Evolutionary conservation across 2,797 vertebrate species (phyloP).

Genomic region (Acridotheres tristis): DNA sequence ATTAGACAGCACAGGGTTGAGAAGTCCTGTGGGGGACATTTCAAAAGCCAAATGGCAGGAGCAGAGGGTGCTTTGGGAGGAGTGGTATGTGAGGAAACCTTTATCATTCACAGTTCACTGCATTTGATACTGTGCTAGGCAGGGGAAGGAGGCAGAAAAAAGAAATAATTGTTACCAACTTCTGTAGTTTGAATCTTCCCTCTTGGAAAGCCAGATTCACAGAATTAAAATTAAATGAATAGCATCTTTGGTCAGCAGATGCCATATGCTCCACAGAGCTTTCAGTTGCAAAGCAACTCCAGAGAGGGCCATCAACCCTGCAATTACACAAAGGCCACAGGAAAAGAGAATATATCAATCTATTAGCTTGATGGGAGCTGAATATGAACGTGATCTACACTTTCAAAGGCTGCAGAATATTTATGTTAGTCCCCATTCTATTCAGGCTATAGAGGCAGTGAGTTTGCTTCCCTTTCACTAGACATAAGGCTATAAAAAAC

Average conservation of each 20-base stretch:
- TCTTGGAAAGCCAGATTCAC: neutral
- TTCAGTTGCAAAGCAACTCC: neutral
- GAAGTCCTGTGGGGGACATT: neutral
- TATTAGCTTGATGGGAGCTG: neutral
- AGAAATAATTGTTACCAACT: neutral
- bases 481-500: neutral
- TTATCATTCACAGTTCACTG: neutral
- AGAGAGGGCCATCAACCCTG: neutral
- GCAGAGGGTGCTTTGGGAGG: neutral
- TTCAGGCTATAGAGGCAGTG: neutral
- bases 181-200: neutral
- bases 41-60: neutral
- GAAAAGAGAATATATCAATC: neutral
- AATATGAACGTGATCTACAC: neutral
- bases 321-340: neutral
- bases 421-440: neutral
- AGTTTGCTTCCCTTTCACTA: neutral
- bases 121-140: neutral
- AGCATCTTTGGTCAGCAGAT: neutral
- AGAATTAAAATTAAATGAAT: neutral
- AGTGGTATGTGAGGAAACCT: neutral
- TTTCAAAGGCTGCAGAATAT: neutral
- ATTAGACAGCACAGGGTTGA: neutral
- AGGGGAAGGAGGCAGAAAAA: neutral
- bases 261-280: neutral